Evolutionary conservation across 2,797 vertebrate species (phyloP).

Genomic region (Gouania willdenowi): DNA sequence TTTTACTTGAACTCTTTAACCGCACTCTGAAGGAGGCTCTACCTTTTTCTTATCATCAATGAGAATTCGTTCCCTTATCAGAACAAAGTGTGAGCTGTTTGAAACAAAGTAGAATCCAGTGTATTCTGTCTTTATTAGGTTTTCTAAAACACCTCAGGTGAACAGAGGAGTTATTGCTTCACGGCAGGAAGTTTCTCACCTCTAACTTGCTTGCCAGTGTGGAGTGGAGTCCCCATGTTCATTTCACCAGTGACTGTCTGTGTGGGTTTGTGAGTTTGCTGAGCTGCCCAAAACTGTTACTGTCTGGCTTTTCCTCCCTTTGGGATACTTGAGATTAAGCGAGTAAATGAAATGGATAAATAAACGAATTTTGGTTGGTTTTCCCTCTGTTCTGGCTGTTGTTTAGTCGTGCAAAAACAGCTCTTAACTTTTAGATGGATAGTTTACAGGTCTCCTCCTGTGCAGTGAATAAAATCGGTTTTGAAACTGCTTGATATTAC

Average conservation of each 20-base stretch:
- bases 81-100: not conserved
- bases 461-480: not conserved
- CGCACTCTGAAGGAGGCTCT: conserved; percentile 25
- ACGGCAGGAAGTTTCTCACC: no score
- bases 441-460: not conserved
- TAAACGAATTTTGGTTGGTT: no score
- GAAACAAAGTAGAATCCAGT: conserved; percentile 1
- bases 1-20: conserved; percentile 36
- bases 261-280: no score
- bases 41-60: conserved; percentile 2
- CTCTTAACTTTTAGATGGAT: not conserved
- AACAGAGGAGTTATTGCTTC: no score
- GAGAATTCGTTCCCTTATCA: conserved; percentile 7
- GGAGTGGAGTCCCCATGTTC: no score
- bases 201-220: no score
- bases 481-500: not conserved
- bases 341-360: no score
- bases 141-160: no score
- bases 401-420: not conserved
- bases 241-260: no score
- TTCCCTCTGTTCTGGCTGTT: not conserved
- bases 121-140: not conserved
- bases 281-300: no score
- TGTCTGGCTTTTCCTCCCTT: no score
- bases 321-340: no score